A percentile compares a stretch with the other conserved stretches of the same genome.
Evolutionary conservation across 2,797 vertebrate genomes (phyloP).

Genomic region (Picus viridis): DNA sequence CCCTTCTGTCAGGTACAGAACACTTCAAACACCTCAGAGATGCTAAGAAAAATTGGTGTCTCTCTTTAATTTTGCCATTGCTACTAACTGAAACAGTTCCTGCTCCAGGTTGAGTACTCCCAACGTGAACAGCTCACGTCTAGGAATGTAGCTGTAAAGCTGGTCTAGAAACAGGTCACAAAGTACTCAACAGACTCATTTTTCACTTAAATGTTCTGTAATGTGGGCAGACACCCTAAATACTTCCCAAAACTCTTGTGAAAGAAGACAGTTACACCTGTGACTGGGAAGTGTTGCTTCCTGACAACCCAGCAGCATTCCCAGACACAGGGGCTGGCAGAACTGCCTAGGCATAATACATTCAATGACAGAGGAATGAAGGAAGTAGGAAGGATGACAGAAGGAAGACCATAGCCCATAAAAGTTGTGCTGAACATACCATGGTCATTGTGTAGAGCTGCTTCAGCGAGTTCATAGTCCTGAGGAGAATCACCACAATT

Average conservation of each 20-base stretch:
- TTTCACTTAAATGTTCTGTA: not conserved
- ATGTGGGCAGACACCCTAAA: not conserved
- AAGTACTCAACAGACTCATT: not conserved
- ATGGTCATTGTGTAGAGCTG: conserved; percentile 98
- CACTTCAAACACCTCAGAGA: not conserved
- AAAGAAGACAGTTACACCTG: not conserved
- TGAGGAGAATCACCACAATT: conserved; percentile 91
- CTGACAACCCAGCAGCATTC: not conserved
- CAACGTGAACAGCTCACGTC: not conserved
- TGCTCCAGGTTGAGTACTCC: not conserved
- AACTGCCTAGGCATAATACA: not conserved
- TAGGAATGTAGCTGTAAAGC: not conserved
- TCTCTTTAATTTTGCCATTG: not conserved
- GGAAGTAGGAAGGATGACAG: not conserved
- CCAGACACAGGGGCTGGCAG: not conserved
- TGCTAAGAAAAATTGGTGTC: not conserved
- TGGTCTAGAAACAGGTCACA: not conserved
- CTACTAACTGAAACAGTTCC: not conserved
- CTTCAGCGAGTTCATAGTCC: conserved; percentile 95
- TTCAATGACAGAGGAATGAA: not conserved
- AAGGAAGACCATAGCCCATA: not conserved
- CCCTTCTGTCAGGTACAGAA: not conserved
- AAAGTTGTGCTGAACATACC: conserved; percentile 69
- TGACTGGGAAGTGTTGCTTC: not conserved
- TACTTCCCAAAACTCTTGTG: not conserved